A percentile compares a stretch with the other conserved stretches of the same genome.
Conservation (phyloP, 2,888 invertebrate species). For the Pedicia rivosa region DNA sequence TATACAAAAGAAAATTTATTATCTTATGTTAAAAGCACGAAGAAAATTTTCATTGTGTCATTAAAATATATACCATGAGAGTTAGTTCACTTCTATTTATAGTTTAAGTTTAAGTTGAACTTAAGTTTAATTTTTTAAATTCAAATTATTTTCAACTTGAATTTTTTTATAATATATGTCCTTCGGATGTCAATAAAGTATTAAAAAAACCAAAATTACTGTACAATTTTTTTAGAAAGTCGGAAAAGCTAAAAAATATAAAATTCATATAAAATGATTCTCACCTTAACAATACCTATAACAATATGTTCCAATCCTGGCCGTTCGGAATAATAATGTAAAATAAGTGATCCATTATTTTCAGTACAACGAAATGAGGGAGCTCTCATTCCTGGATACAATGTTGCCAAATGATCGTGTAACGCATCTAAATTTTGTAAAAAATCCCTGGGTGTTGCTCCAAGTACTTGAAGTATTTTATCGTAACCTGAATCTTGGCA, state of each 20-base stretch:
- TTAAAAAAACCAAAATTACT: no score
- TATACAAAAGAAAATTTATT: no score
- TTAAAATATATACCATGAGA: no score
- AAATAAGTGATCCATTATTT: slow-evolving; percentile 74
- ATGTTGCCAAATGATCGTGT: slow-evolving; percentile 84
- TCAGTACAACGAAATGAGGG: slow-evolving; percentile 94
- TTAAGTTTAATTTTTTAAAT: no score
- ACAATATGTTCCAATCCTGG: slow-evolving; percentile 91
- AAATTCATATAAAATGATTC: slow-evolving; percentile 6
- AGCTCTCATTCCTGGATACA: slow-evolving; percentile 88
- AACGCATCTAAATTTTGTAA: slow-evolving; percentile 91
- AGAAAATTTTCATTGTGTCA: no score
- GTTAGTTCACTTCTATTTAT: no score
- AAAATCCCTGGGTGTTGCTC: slow-evolving; percentile 89
- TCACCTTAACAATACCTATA: slow-evolving; percentile 90
- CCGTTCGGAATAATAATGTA: slow-evolving; percentile 93
- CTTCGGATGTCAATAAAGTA: no score
- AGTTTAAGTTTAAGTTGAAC: no score
- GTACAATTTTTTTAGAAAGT: slow-evolving; percentile 3
- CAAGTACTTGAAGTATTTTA: slow-evolving; percentile 83
- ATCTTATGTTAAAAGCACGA: no score
- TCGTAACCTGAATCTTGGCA: slow-evolving; percentile 96
- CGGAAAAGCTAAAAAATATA: background rate
- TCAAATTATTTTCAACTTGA: no score
- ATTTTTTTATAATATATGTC: no score